These are phyloP conservation scores for Ptilorrhoa leucosticta DNA, from an alignment of 2,113 vertebrate species.

Conservation along the genomic window DNA sequence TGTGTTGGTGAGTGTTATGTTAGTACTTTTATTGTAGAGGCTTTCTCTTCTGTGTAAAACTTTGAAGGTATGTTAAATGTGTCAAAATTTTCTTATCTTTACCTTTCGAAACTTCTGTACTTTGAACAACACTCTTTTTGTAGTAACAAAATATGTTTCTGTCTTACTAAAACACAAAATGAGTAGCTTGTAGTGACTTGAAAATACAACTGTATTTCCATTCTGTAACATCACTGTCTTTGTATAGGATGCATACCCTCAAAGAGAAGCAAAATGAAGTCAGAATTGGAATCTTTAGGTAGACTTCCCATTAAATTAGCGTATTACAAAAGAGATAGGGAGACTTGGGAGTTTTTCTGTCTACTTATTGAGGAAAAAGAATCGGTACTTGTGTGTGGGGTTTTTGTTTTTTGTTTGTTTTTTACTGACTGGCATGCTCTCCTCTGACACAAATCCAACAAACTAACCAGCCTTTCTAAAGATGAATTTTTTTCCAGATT, in stretches of 20 bases:
- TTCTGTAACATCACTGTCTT: not conserved
- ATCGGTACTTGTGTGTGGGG: not conserved
- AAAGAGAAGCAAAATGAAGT: constrained; percentile 4
- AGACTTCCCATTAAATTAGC: not conserved
- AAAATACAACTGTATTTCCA: not conserved
- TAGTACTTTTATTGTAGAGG: not conserved
- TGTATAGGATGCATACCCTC: not conserved
- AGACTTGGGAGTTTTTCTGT: not conserved
- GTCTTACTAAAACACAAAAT: not conserved
- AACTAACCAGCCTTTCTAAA: constrained; percentile 20
- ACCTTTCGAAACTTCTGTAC: not conserved
- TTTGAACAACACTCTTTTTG: not conserved
- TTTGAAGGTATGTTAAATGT: not conserved
- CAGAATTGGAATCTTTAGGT: not conserved
- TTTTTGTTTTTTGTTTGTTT: not conserved
- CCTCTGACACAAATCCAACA: constrained; percentile 26
- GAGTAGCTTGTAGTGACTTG: not conserved
- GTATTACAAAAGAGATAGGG: not conserved
- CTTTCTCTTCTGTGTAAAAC: not conserved
- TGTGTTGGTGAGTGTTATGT: constrained; percentile 90
- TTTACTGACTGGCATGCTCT: constrained; percentile 35
- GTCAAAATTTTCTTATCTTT: not conserved
- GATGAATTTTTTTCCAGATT: not conserved
- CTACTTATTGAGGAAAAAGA: not conserved
- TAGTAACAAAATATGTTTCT: not conserved